phyloP scores from a whole-genome alignment of 2,113 vertebrate species.

The Marmota monax region DNA sequence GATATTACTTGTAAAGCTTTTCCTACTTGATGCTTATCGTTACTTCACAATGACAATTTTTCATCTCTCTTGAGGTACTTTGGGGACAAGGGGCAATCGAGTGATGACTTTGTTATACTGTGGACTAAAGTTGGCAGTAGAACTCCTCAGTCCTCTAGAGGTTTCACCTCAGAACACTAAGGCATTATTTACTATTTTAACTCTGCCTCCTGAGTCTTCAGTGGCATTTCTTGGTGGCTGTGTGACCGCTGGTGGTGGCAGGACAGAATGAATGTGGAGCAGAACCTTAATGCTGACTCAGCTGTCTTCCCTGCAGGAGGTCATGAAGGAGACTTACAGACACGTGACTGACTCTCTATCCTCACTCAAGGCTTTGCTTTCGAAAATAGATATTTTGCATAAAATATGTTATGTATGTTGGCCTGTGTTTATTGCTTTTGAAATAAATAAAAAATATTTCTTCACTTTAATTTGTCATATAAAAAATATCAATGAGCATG shows the following conservation, averaged over 20 bases:
- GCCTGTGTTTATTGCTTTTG: not conserved
- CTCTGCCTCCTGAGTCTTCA: not conserved
- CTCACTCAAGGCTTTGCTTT: not conserved
- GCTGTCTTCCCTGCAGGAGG: not conserved
- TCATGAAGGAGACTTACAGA: not conserved
- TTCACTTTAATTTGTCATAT: not conserved
- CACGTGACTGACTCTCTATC: not conserved
- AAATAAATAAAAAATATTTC: not conserved
- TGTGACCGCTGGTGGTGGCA: accelerated
- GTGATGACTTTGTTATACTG: not conserved
- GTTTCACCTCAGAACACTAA: not conserved
- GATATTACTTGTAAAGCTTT: not conserved
- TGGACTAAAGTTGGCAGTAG: not conserved
- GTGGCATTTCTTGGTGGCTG: not conserved
- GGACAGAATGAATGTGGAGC: not conserved
- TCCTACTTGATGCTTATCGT: not conserved
- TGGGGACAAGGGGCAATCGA: not conserved
- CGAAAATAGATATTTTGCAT: not conserved
- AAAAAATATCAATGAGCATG: not conserved
- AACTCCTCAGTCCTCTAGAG: not conserved
- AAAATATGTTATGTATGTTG: not conserved
- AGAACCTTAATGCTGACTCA: not conserved
- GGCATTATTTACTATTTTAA: not conserved
- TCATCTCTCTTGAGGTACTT: not conserved
- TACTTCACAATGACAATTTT: not conserved